A percentile compares a stretch with the other conserved stretches of the same genome.
Conservation (phyloP, 92 coral and sea anemone species). For the Porites lobata region DNA sequence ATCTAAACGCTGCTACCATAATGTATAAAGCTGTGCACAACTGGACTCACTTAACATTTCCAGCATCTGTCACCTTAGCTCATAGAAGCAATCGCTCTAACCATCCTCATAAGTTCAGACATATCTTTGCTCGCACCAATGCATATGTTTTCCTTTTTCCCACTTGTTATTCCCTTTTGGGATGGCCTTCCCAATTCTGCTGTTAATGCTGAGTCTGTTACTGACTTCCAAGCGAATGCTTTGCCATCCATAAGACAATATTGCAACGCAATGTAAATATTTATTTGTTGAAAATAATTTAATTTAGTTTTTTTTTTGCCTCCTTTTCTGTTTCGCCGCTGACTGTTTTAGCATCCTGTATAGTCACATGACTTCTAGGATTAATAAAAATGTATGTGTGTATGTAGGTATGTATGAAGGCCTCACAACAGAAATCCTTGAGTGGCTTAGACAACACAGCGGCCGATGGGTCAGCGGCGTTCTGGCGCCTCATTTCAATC, state of each 20-base stretch:
- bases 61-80: neutral
- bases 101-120: constrained; percentile 14
- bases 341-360: neutral
- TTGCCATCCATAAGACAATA: constrained; percentile 10
- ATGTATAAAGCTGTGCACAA: constrained; percentile 1
- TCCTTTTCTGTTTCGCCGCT: neutral
- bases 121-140: neutral
- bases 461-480: constrained; percentile 42
- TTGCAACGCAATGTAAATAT: constrained; percentile 12
- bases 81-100: constrained; percentile 18
- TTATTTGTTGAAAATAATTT: constrained; percentile 10
- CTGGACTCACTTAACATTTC: neutral
- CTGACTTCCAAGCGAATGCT: neutral
- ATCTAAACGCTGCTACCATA: constrained; percentile 2
- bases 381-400: too few relatives aligned
- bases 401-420: neutral
- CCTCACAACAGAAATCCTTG: constrained; percentile 65
- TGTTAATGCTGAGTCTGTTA: neutral
- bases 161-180: neutral
- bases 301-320: neutral
- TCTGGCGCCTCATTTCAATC: too few relatives aligned
- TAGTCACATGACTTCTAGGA: too few relatives aligned
- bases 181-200: neutral
- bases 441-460: constrained; percentile 76
- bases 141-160: constrained; percentile 5